These are phyloP conservation scores for Tiliacea aurago DNA, from an alignment of 2,888 invertebrate genomes.

Conservation along the genomic window DNA sequence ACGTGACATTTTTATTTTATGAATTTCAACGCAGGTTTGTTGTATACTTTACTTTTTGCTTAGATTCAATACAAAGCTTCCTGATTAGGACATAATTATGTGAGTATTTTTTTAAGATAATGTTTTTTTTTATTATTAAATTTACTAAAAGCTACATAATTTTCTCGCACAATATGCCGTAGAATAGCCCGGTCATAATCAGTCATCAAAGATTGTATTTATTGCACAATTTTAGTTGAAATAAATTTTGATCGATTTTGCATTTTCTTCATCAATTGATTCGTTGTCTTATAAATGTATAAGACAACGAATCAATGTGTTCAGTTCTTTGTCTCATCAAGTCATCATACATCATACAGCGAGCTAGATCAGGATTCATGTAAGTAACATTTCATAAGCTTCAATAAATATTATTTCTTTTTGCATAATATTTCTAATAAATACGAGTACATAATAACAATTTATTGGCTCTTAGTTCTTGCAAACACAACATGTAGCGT, in stretches of 20 bases:
- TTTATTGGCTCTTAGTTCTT: not conserved
- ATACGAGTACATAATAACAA: too few species aligned
- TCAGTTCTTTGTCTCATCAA: slow-evolving; percentile 68
- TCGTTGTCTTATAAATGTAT: too few species aligned
- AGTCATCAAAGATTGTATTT: not conserved
- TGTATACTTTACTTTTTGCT: not conserved
- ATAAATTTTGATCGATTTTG: not conserved
- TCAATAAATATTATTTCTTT: too few species aligned
- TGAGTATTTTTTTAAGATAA: slow-evolving; percentile 3
- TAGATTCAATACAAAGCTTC: not conserved
- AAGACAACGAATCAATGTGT: slow-evolving; percentile 33
- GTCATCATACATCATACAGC: slow-evolving; percentile 86
- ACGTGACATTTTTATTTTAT: not conserved
- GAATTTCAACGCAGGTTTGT: too few species aligned
- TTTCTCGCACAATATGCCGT: too few species aligned
- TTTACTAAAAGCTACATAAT: too few species aligned
- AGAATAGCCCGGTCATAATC: not conserved
- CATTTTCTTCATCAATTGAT: not conserved
- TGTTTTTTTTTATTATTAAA: too few species aligned
- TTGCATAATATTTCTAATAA: too few species aligned
- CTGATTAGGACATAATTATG: slow-evolving; percentile 14
- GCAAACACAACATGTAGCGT: not conserved
- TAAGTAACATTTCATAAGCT: slow-evolving; percentile 71
- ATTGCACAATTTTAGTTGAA: not conserved
- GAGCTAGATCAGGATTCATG: slow-evolving; percentile 85